These are phyloP conservation scores for Drosophila nebulosa DNA, from an alignment of 1,140 invertebrate species.

Conservation along the genomic window DNA sequence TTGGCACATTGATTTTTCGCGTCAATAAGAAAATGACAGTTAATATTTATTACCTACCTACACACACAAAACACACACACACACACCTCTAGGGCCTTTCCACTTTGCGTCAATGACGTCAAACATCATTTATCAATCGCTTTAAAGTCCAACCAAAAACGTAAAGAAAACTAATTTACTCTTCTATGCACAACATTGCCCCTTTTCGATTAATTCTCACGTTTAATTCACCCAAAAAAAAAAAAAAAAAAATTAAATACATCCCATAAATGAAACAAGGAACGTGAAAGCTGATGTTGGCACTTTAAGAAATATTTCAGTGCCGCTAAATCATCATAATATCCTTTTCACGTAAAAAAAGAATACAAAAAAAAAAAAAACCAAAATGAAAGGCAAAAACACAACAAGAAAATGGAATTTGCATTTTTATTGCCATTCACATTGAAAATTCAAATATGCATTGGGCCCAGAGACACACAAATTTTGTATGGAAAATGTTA, in stretches of 20 bases:
- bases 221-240: neutral
- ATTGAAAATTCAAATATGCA: slow-evolving; percentile 12
- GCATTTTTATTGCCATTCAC: slow-evolving; percentile 12
- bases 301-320: neutral
- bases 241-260: neutral
- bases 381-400: neutral
- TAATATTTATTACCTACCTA: slow-evolving; percentile 4
- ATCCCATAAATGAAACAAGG: neutral
- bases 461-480: slow-evolving; percentile 1
- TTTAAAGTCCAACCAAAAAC: slow-evolving; percentile 5
- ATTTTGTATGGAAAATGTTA: slow-evolving; percentile 7
- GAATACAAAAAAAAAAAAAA: neutral
- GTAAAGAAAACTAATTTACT: slow-evolving; percentile 7
- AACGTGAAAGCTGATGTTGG: neutral
- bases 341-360: neutral
- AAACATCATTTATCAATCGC: slow-evolving; percentile 9
- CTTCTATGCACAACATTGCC: neutral
- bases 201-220: slow-evolving; percentile 4
- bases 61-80: neutral
- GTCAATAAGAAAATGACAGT: slow-evolving; percentile 1
- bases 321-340: slow-evolving; percentile 3
- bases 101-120: neutral
- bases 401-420: neutral
- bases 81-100: neutral
- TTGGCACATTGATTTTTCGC: neutral